Percentiles rank a stretch among this genome's conserved stretches.
Conservation (phyloP, 2,797 vertebrate genomes). For the Oryzias sinensis region DNA sequence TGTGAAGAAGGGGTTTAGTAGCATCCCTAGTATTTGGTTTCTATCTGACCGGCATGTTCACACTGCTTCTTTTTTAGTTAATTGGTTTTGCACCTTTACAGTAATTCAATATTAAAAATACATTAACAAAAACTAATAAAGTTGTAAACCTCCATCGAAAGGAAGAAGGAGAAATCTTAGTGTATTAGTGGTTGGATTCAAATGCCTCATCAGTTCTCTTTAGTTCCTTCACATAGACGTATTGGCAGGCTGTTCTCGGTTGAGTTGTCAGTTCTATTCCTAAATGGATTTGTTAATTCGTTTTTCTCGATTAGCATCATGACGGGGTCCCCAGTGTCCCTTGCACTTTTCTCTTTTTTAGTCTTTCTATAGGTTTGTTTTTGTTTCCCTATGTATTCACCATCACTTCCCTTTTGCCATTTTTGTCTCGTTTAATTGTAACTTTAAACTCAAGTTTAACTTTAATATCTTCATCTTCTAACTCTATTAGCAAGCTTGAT, state of each 20-base stretch:
- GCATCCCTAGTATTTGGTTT: too few relatives aligned
- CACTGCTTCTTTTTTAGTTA: too few relatives aligned
- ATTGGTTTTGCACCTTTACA: too few relatives aligned
- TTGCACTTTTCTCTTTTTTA: conserved; percentile 12
- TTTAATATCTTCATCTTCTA: conserved; percentile 41
- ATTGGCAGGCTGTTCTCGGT: conserved; percentile 59
- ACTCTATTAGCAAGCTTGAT: conserved; percentile 18
- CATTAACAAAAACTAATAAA: too few relatives aligned
- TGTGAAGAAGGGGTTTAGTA: too few relatives aligned
- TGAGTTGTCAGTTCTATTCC: conserved; percentile 57
- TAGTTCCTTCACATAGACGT: conserved; percentile 68
- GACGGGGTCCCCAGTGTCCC: conserved; percentile 21
- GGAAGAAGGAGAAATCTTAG: conserved; percentile 36
- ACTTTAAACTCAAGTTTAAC: background rate
- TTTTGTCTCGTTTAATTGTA: conserved; percentile 6
- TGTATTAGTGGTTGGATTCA: conserved; percentile 35
- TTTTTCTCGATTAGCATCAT: conserved; percentile 36
- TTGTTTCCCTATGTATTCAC: conserved; percentile 24
- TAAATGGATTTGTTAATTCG: conserved; percentile 61
- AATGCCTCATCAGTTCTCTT: conserved; percentile 73
- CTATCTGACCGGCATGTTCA: too few relatives aligned
- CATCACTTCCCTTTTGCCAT: conserved; percentile 16
- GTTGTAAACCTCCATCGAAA: conserved; percentile 27
- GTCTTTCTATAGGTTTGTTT: conserved; percentile 34
- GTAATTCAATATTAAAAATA: too few relatives aligned